Percentiles rank a stretch among this genome's conserved stretches.
Evolutionary conservation across 2,113 vertebrate species (phyloP).

Genomic region (Penelope pileata): DNA sequence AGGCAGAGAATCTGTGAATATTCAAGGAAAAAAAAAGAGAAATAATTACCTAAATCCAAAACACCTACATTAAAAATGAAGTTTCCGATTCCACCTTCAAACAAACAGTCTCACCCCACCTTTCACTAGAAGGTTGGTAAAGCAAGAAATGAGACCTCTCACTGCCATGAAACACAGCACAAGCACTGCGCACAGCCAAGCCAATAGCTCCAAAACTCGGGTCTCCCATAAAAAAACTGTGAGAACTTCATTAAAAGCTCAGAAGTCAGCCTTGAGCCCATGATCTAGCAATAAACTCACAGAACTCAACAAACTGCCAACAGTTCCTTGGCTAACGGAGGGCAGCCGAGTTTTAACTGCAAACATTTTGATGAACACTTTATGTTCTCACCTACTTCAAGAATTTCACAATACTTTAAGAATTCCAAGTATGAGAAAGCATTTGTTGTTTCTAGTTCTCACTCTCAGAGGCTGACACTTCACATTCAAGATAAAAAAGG

Average conservation of each 20-base stretch:
- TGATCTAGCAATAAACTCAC: too few relatives aligned
- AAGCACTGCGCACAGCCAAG: neutral
- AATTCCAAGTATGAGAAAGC: neutral
- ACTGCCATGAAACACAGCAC: neutral
- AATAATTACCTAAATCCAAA: neutral
- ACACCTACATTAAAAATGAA: too few relatives aligned
- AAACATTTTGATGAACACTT: neutral
- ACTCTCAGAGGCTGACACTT: accelerated
- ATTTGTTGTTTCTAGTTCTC: neutral
- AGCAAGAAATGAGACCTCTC: neutral
- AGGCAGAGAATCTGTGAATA: too few relatives aligned
- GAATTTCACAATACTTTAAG: accelerated
- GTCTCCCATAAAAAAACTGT: neutral
- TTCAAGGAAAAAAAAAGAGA: neutral
- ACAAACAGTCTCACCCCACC: too few relatives aligned
- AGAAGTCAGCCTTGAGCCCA: neutral
- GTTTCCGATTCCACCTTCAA: neutral
- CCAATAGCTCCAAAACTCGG: neutral
- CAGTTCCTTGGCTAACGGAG: neutral
- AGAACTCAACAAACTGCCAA: neutral
- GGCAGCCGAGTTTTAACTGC: neutral
- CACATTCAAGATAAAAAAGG: accelerated
- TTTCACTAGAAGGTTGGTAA: neutral
- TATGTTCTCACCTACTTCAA: neutral
- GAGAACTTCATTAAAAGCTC: neutral